A percentile compares a stretch with the other conserved stretches of the same genome.
Conservation (phyloP, 2,797 vertebrate species). For the Myotis findleyi region DNA sequence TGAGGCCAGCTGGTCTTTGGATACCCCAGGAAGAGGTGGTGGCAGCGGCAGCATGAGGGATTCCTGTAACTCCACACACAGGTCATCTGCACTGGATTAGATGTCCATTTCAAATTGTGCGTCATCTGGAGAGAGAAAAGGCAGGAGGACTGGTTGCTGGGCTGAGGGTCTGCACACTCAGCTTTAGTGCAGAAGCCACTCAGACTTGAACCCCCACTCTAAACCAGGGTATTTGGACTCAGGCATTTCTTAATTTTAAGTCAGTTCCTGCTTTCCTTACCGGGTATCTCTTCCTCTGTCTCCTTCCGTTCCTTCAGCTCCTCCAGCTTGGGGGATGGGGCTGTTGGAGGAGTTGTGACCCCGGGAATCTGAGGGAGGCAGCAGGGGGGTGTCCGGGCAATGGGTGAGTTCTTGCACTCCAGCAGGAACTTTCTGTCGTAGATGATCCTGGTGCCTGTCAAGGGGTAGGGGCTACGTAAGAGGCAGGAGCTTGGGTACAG, state of each 20-base stretch:
- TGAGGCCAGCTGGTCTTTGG: conserved; percentile 58
- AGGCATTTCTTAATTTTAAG: conserved; percentile 28
- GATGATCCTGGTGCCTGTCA: conserved; percentile 94
- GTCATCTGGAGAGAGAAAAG: conserved; percentile 84
- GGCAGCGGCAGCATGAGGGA: conserved; percentile 29
- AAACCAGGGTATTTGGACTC: not conserved
- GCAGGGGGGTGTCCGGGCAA: conserved; percentile 92
- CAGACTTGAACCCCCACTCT: not conserved
- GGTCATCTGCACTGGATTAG: conserved; percentile 75
- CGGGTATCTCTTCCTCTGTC: conserved; percentile 92
- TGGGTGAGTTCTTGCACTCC: conserved; percentile 95
- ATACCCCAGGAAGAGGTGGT: conserved; percentile 65
- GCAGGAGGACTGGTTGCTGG: conserved; percentile 33
- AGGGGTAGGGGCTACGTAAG: conserved; percentile 70
- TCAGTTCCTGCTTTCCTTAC: conserved; percentile 85
- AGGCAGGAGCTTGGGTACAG: not conserved
- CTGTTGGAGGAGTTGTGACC: conserved; percentile 91
- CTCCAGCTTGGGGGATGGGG: conserved; percentile 92
- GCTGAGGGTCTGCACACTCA: not conserved
- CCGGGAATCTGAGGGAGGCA: conserved; percentile 95
- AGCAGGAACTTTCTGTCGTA: conserved; percentile 96
- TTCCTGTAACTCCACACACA: conserved; percentile 52
- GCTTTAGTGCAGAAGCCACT: not conserved
- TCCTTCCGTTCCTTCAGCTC: conserved; percentile 95
- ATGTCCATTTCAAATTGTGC: conserved; percentile 89